Conservation (phyloP, 1,140 invertebrate genomes). For the Drosophila rhopaloa region DNA sequence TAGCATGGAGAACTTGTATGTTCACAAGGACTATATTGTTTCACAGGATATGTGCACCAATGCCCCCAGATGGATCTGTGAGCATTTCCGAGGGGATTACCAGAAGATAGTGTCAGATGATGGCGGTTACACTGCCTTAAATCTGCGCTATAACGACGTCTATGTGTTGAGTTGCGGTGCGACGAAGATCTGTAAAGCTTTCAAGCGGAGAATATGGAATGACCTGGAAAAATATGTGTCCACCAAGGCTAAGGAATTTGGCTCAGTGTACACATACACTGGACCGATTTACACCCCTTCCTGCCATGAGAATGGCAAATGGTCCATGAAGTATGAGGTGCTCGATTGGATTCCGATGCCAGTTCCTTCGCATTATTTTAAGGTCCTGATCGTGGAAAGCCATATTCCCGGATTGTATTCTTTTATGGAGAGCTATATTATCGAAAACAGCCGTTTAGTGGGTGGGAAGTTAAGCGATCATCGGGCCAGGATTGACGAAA, state of each 20-base stretch:
- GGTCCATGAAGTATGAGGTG: conserved; percentile 53
- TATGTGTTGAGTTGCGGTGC: conserved; percentile 55
- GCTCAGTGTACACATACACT: conserved; percentile 61
- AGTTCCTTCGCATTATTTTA: conserved; percentile 61
- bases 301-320: conserved; percentile 6
- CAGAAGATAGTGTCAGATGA: conserved; percentile 16
- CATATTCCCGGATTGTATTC: conserved; percentile 2
- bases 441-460: conserved; percentile 38
- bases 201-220: conserved; percentile 49
- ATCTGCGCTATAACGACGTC: conserved; percentile 62
- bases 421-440: conserved; percentile 56
- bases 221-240: conserved; percentile 50
- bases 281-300: conserved; percentile 55
- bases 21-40: conserved; percentile 68
- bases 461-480: conserved; percentile 28
- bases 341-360: conserved; percentile 40
- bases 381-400: conserved; percentile 58
- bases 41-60: conserved; percentile 57
- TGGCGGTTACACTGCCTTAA: conserved; percentile 26
- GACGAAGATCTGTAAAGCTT: conserved; percentile 44
- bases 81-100: conserved; percentile 53
- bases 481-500: conserved; percentile 39
- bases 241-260: conserved; percentile 31
- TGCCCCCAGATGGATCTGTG: conserved; percentile 59
- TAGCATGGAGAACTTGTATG: conserved; percentile 50